Percentiles rank a stretch among this genome's conserved stretches.
phyloP scores from a whole-genome alignment of 2,113 vertebrate species.

The Platysternon megacephalum region DNA sequence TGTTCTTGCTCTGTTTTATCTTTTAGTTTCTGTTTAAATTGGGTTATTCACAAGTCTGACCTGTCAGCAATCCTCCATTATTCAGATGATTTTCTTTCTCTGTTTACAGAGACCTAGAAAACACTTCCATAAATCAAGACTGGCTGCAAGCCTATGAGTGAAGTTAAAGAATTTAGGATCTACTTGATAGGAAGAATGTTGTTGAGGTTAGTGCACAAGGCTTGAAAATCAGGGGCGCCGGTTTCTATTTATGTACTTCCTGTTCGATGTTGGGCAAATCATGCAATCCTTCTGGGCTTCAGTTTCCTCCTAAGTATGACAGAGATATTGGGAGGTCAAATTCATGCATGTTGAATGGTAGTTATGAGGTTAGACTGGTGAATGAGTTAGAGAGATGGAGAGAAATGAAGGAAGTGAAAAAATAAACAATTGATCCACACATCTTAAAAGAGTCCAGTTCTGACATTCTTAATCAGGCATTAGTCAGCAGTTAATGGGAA shows the following conservation, averaged over 20 bases:
- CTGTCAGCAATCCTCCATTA: background rate
- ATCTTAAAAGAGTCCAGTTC: background rate
- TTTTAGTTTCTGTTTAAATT: conserved; percentile 12
- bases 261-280: background rate
- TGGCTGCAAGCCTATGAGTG: background rate
- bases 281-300: background rate
- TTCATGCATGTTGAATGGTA: background rate
- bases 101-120: background rate
- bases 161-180: conserved; percentile 11
- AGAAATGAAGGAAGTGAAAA: background rate
- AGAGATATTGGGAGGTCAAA: background rate
- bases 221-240: rapidly evolving
- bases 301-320: conserved; percentile 15
- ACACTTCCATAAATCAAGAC: conserved; percentile 32
- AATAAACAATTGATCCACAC: background rate
- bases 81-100: conserved; percentile 6
- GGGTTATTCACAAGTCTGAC: background rate
- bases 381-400: background rate
- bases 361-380: background rate
- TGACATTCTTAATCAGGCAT: background rate
- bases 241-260: background rate
- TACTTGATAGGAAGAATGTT: conserved; percentile 16
- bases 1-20: background rate
- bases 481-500: background rate
- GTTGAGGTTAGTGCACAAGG: background rate